These are phyloP conservation scores for Alloplasta piceator DNA, from an alignment of 2,888 invertebrate species.

Conservation along the genomic window DNA sequence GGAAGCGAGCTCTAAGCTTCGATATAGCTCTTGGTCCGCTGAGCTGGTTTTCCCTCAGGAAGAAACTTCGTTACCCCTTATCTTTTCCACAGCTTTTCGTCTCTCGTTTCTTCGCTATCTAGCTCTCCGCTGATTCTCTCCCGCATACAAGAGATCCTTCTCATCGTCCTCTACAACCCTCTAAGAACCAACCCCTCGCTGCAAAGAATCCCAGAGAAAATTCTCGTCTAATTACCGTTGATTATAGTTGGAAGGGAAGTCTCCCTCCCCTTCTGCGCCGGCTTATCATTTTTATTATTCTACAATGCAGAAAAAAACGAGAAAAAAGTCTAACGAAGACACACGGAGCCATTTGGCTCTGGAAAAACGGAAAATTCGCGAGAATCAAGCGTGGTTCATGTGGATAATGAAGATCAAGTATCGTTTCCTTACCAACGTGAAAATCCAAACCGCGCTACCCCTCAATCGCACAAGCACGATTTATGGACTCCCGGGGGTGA, in stretches of 20 bases:
- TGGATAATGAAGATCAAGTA: conserved; percentile 65
- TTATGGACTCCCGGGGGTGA: conserved; percentile 63
- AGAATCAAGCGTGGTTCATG: conserved; percentile 47
- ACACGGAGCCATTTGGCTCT: not conserved
- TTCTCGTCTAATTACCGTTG: conserved; percentile 37
- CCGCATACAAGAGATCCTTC: conserved; percentile 4
- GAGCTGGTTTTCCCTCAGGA: conserved; percentile 10
- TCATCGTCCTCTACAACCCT: conserved; percentile 7
- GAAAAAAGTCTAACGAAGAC: conserved; percentile 17
- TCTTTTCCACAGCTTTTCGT: conserved; percentile 60
- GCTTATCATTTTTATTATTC: conserved; percentile 23
- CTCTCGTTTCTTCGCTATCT: conserved; percentile 47
- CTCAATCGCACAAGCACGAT: conserved; percentile 46
- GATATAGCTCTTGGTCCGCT: conserved; percentile 12
- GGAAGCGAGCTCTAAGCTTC: not conserved
- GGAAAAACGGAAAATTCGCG: conserved; percentile 37
- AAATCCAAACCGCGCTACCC: conserved; percentile 42
- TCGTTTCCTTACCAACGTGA: conserved; percentile 33
- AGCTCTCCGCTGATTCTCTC: conserved; percentile 46
- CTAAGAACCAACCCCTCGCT: not conserved
- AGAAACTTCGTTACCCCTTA: conserved; percentile 64
- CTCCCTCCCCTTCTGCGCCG: conserved; percentile 3
- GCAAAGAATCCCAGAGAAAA: conserved; percentile 13
- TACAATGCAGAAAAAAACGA: conserved; percentile 7
- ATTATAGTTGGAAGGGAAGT: conserved; percentile 32